These are phyloP conservation scores for Channa maculata DNA, from an alignment of 2,113 vertebrate genomes.

Conservation along the genomic window DNA sequence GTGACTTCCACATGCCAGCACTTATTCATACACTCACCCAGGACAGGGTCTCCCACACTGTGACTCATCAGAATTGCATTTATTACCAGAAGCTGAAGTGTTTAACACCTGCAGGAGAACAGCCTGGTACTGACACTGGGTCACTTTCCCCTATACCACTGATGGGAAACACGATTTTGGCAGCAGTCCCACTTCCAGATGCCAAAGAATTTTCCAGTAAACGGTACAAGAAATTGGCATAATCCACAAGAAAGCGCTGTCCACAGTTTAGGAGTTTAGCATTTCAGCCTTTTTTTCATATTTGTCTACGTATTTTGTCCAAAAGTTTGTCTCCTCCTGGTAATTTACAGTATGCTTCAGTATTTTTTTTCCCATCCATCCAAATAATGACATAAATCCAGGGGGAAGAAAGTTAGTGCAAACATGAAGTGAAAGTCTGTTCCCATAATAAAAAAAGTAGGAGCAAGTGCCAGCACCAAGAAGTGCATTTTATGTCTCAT, in stretches of 20 bases:
- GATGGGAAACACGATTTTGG: not conserved
- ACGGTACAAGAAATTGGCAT: not conserved
- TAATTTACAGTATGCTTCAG: no score
- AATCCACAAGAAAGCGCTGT: not conserved
- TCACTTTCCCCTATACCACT: not conserved
- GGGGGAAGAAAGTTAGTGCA: not conserved
- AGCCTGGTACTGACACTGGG: not conserved
- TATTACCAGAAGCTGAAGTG: not conserved
- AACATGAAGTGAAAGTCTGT: not conserved
- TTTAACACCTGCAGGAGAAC: slow-evolving; percentile 3
- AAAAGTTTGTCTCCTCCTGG: not conserved
- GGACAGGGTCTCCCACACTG: not conserved
- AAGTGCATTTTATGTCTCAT: slow-evolving; percentile 37
- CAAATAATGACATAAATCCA: slow-evolving; percentile 5
- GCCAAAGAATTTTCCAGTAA: not conserved
- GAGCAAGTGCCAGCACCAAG: slow-evolving; percentile 58
- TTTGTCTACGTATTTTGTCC: not conserved
- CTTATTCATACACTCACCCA: not conserved
- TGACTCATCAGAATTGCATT: not conserved
- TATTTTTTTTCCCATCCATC: not conserved
- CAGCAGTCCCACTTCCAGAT: not conserved
- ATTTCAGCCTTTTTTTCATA: not conserved
- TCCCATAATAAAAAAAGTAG: slow-evolving; percentile 15
- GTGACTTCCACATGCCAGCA: not conserved
- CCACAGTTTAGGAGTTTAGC: not conserved